Evolutionary conservation across 2,888 invertebrate species (phyloP), one percentile per base, ranked within the genome.

Genomic region (Melanotus villosus): DNA sequence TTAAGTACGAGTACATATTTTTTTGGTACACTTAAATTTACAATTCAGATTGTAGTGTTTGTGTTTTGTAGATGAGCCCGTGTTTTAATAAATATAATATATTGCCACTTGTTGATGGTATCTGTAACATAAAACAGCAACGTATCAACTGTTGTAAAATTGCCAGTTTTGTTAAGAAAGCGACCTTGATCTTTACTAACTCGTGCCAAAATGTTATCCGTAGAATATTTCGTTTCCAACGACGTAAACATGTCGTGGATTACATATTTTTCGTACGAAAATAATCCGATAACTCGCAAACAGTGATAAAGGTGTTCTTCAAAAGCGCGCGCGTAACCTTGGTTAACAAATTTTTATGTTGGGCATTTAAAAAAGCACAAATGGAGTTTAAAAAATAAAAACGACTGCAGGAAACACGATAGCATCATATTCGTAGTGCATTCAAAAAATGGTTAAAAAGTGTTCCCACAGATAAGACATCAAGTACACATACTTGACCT

Each of bases 131-230:
- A 59, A 50, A 52, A 32, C 50, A 50, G 14, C 30, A 16, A 12
- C 52, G 18, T 52, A 52, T 52, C 52, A 56, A 32, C 12, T 30
- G 36, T 18, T 65, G 50, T 59, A 50, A 58, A 32, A 52, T 32
- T 60, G 66, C 66, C 66, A 66, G 50, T 50, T 70, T 71, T 68
- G 59, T 64, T 54, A 63, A 58, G 54, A 52, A 59, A 59, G 57
- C 62, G 57, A 50, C 70, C 72, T 73, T 73, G 72, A 73, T 70
- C 72, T 73, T 73, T 60, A 70, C 34, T 12, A 60, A 23, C 64
- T 30, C 59, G 67, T 70, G 72, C 70, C 72, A 73, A 70, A 64
- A 68, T 62, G 65, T 70, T 65, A 58, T 60, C 54, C 45, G 34
- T 57, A 19, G 41, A 19, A 56, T 57, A 58, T 50, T 30, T 63